A percentile compares a stretch with the other conserved stretches of the same genome.
Evolutionary conservation across 1,140 invertebrate species (phyloP).

Genomic region (Hermatobates lingyangjiaoensis): DNA sequence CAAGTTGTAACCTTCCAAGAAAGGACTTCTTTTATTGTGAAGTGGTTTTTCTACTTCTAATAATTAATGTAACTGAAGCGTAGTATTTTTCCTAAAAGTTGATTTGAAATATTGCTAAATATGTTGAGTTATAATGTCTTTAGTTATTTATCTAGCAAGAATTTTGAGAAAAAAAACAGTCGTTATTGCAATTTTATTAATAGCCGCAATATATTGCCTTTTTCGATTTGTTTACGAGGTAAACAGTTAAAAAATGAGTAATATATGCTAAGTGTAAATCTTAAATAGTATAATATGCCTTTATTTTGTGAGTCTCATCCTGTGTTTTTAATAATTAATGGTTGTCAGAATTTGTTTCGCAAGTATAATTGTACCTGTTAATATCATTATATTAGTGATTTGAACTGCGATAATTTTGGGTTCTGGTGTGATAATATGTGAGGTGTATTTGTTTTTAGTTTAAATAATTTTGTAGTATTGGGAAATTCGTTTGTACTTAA

Average conservation of each 20-base stretch:
- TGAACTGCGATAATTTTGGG: no score
- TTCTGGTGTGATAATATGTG: no score
- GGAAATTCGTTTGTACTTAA: no score
- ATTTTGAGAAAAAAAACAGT: neutral
- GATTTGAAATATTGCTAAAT: no score
- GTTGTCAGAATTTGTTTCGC: neutral
- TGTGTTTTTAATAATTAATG: neutral
- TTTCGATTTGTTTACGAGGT: neutral
- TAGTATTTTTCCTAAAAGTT: no score
- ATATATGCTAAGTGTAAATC: neutral
- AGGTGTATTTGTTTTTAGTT: no score
- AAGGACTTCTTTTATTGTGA: no score
- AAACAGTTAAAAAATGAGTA: neutral
- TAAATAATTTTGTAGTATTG: no score
- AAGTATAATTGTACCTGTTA: neutral
- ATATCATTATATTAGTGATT: no score
- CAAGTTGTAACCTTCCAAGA: no score
- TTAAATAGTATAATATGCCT: neutral
- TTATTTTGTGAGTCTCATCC: neutral
- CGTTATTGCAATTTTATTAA: neutral
- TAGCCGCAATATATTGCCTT: neutral
- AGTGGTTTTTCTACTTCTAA: no score
- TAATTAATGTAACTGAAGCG: no score
- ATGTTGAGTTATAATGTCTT: conserved; percentile 1
- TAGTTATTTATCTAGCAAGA: neutral